These are phyloP conservation scores for Sylvia atricapilla DNA, from an alignment of 2,113 vertebrate genomes.

Conservation along the genomic window DNA sequence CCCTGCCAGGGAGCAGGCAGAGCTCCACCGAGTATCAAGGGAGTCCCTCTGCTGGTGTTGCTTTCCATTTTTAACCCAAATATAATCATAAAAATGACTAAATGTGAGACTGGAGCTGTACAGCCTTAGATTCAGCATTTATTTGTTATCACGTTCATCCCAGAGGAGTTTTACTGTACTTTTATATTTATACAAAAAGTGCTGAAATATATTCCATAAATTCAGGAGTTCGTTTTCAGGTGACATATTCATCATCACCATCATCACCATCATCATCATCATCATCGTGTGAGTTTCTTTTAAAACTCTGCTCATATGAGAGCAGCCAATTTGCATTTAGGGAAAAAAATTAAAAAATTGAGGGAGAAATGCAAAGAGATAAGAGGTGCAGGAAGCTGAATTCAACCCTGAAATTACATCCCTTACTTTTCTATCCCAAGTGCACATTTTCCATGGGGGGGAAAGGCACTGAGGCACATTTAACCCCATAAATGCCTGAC, in stretches of 20 bases:
- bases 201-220: slow-evolving; percentile 47
- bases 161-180: slow-evolving; percentile 24
- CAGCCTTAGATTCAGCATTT: slow-evolving; percentile 54
- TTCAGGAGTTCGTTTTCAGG: slow-evolving; percentile 57
- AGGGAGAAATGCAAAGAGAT: background rate
- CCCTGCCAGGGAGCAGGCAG: slow-evolving; percentile 38
- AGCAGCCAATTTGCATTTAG: background rate
- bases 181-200: slow-evolving; percentile 44
- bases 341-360: background rate
- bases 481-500: slow-evolving; percentile 3
- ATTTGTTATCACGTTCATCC: slow-evolving; percentile 62
- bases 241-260: slow-evolving; percentile 16
- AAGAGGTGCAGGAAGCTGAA: background rate
- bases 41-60: slow-evolving; percentile 52
- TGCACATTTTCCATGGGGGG: background rate
- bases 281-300: slow-evolving; percentile 32
- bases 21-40: slow-evolving; percentile 34
- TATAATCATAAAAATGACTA: slow-evolving; percentile 74
- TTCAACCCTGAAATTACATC: background rate
- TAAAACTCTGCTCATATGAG: slow-evolving; percentile 35
- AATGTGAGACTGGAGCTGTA: slow-evolving; percentile 57
- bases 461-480: background rate
- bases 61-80: slow-evolving; percentile 63
- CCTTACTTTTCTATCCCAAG: background rate
- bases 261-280: background rate